Conservation (phyloP, 2,888 invertebrate genomes). For the Acanthosepion pharaonis region DNA sequence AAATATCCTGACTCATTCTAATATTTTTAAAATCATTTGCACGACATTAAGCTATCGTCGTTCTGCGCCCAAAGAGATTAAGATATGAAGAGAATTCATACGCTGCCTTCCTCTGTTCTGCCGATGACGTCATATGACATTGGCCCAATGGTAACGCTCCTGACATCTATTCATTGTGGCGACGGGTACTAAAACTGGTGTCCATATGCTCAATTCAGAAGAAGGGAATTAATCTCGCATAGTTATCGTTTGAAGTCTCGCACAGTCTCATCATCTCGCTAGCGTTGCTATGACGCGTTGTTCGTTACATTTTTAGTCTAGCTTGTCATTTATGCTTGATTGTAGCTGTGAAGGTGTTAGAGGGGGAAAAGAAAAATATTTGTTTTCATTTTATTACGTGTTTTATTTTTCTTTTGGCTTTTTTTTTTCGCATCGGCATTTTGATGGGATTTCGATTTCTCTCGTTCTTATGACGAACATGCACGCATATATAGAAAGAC, state of each 20-base stretch:
- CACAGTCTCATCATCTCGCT: background rate
- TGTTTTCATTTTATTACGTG: background rate
- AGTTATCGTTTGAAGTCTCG: background rate
- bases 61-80: background rate
- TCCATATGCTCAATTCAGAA: background rate
- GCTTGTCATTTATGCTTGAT: background rate
- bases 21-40: no score
- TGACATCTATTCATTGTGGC: background rate
- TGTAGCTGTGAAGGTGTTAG: background rate
- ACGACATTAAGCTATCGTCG: background rate
- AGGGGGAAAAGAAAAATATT: background rate
- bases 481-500: background rate
- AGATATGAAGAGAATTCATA: background rate
- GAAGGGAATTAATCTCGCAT: background rate
- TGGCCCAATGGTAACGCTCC: background rate
- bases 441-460: background rate
- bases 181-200: background rate
- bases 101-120: background rate
- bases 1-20: no score
- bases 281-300: background rate
- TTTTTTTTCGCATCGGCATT: no score
- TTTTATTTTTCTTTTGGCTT: background rate
- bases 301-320: background rate
- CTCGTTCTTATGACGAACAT: background rate
- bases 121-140: background rate